phyloP scores from a whole-genome alignment of 1,140 invertebrate species.

The Trichogramma pretiosum region DNA sequence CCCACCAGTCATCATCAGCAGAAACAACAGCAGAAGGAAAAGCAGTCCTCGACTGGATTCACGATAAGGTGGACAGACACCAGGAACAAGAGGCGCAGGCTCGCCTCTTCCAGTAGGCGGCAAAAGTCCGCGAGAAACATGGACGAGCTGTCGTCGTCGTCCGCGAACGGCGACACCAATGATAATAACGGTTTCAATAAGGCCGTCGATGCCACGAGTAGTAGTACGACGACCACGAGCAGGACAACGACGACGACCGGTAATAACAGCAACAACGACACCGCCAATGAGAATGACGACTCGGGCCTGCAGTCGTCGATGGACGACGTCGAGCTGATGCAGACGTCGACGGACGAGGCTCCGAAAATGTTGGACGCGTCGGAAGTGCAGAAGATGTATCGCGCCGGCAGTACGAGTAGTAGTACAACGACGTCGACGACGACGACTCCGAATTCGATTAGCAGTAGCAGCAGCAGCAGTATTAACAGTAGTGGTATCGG shows the following conservation, averaged over 20 bases:
- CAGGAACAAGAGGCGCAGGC: conserved; percentile 15
- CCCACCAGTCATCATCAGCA: too few species aligned
- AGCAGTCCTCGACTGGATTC: conserved; percentile 16
- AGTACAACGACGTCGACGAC: conserved; percentile 15
- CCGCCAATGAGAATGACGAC: conserved; percentile 3
- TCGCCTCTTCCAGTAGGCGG: conserved; percentile 7
- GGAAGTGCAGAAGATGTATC: conserved; percentile 38
- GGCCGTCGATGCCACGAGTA: background rate
- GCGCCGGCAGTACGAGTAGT: conserved; percentile 22
- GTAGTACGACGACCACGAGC: background rate
- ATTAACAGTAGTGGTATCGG: background rate
- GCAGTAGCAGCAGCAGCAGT: background rate
- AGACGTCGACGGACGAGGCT: conserved; percentile 9
- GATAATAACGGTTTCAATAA: too few species aligned
- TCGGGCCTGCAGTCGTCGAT: background rate
- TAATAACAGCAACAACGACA: conserved; percentile 1
- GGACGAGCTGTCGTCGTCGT: conserved; percentile 8
- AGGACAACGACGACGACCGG: background rate
- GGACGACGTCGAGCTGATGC: background rate
- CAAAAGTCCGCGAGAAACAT: conserved; percentile 19
- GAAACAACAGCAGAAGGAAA: conserved; percentile 22
- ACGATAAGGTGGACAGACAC: conserved; percentile 21
- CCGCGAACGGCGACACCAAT: background rate
- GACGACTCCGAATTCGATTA: conserved; percentile 11
- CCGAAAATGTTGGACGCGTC: conserved; percentile 30